Base-by-base conservation (phyloP, 2,797 vertebrate species). In the Oreochromis mossambicus region DNA sequence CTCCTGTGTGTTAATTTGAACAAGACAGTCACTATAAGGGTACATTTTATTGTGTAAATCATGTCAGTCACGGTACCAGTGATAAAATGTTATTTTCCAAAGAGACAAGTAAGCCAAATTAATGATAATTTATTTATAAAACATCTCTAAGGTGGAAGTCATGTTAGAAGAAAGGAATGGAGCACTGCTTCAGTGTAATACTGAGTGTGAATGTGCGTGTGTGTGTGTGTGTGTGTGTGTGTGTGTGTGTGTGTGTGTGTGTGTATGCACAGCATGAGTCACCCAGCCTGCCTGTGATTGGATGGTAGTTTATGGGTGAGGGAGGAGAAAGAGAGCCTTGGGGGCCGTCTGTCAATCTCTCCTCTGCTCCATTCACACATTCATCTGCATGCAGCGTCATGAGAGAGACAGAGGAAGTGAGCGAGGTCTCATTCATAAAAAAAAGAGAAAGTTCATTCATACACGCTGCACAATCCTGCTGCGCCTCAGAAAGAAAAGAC, bases 401-500 rank as follows among this genome's bases (percentile, higher is more conserved):
- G 91, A 38, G 90, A 89, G 85, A 86, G 77, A 86, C 87, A 79
- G 77, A 82, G 91, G 86, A 78, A 87, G 86, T 85, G 86, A 91
- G 86, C 51, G 5, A 85, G 87, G 90, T 95, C 95, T 95, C 97
- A 97, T 97, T 97, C 97, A 97, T 92, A 86, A 95, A 95, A 92
- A 91, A 93, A 86, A 92, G 77, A 94, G 89, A 94, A 96, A 97
- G 96, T 98, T 97, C 97, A 98, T 98, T 98, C 97, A 98, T 97
- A 95, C 97, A 97, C 96, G 92, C 95, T 92, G 95, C 95, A 94
- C 90, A 94, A 75, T 89, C 89, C 84, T 88, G 91, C 82, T 73
- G 79, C 36, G 70, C 70, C 75, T 79, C 84, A 89, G 77, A 86
- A 26, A 83, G 86, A 58, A 63, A 79, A 43, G 70, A 50, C 75